These are phyloP conservation scores for Callocephalon fimbriatum DNA, from an alignment of 2,113 vertebrate genomes.

Conservation along the genomic window DNA sequence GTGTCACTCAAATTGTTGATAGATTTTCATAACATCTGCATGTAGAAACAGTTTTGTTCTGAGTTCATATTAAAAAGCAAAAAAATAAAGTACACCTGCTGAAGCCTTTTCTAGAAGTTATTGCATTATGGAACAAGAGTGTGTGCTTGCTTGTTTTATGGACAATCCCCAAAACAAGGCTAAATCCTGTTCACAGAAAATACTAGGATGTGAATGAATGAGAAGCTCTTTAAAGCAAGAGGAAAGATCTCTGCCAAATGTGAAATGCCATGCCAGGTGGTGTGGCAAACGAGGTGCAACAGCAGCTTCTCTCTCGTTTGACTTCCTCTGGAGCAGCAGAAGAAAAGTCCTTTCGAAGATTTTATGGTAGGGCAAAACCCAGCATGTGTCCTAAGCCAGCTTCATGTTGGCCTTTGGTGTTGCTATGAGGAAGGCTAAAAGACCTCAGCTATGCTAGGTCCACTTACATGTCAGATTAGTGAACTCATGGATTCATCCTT, in stretches of 20 bases:
- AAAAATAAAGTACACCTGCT: not conserved
- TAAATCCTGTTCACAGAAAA: not conserved
- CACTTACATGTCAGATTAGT: accelerated
- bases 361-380: not conserved
- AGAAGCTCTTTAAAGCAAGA: not conserved
- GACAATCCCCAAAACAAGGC: not conserved
- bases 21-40: not conserved
- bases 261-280: not conserved
- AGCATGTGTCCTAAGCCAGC: accelerated
- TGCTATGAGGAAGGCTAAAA: not conserved
- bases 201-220: not conserved
- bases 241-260: not conserved
- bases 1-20: not conserved
- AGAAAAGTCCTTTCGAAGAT: not conserved
- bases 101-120: not conserved
- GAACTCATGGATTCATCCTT: not conserved
- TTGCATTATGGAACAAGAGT: not conserved
- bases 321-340: not conserved
- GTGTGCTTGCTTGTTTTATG: not conserved
- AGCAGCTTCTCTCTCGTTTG: not conserved
- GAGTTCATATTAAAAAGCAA: not conserved
- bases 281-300: not conserved
- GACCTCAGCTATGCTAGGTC: not conserved
- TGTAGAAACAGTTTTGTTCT: not conserved
- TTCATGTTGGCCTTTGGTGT: not conserved